These are phyloP conservation scores for Agapornis canus DNA, from an alignment of 2,797 vertebrate species.

Conservation along the genomic window DNA sequence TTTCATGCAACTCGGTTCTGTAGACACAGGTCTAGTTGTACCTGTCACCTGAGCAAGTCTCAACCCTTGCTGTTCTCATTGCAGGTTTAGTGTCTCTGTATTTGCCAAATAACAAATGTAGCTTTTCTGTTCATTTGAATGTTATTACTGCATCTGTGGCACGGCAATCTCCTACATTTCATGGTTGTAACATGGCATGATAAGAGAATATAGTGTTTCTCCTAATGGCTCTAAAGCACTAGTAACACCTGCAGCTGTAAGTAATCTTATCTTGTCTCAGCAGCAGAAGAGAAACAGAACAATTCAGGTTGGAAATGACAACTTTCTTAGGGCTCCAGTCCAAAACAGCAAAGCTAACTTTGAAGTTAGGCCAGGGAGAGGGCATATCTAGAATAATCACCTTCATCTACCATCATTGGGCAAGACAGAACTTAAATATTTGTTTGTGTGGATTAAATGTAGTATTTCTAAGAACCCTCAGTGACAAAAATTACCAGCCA, in stretches of 20 bases:
- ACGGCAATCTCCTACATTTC: not conserved
- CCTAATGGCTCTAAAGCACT: not conserved
- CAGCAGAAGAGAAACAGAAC: not conserved
- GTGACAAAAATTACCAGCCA: not conserved
- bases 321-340: not conserved
- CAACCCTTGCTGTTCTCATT: not conserved
- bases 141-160: not conserved
- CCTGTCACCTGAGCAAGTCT: not conserved
- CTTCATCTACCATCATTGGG: not conserved
- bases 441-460: not conserved
- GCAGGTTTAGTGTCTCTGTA: not conserved
- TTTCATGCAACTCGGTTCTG: not conserved
- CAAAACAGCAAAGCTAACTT: not conserved
- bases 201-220: not conserved
- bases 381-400: not conserved
- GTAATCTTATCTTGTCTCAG: not conserved
- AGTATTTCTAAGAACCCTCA: not conserved
- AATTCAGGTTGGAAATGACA: not conserved
- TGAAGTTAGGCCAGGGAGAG: not conserved
- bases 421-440: not conserved
- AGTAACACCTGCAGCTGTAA: not conserved
- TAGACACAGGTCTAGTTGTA: not conserved
- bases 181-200: not conserved
- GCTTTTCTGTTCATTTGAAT: not conserved
- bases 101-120: not conserved